Evolutionary conservation across 2,113 vertebrate species (phyloP), one percentile per base, ranked within the genome.

Genomic region (Varanus salvator): DNA sequence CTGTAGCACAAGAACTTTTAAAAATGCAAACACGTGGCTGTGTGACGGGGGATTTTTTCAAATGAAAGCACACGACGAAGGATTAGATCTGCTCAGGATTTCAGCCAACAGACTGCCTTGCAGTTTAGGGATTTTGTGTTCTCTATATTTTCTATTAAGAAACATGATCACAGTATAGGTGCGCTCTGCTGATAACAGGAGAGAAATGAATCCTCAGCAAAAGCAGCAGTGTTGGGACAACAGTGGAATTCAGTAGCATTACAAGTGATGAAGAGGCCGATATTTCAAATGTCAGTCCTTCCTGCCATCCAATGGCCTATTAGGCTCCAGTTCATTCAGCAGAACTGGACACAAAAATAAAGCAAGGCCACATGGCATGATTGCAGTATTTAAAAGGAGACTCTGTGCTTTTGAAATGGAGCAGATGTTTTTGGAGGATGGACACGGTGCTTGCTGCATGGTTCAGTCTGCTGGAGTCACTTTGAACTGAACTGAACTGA

Each of bases 171-270:
- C 31, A 85, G 92, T 88, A 89, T 96, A 95, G 93, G 95, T 91
- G 80, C 5, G 3, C 87, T 96, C 93, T 95, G 83, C 93, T 96
- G 97, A 97, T 97, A 97, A 97, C 92, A 95, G 88, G 74, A 93
- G 92, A 95, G 94, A 96, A 97, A 96, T 95, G 94, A 97, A 96
- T 96, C 92, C 91, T 87, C 92, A 96, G 94, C 97, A 86, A 95
- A 95, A 96, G 94, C 89, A 93, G 95, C 77, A 74, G 82, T 91
- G 80, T 96, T 95, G 93, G 95, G 97, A 96, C 88, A 95, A 72
- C 92, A 92, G 90, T 80, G 89, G 97, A 96, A 96, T 93, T 94
- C 91, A 93, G 88, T 92, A 89, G 95, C 92, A 95, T 96, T 94
- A 78, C 94, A 52, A 86, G 90, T 94, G 95, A 96, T 96, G 95